These are phyloP conservation scores for Lepisosteus oculatus DNA, from an alignment of 2,113 vertebrate genomes.

Conservation along the genomic window DNA sequence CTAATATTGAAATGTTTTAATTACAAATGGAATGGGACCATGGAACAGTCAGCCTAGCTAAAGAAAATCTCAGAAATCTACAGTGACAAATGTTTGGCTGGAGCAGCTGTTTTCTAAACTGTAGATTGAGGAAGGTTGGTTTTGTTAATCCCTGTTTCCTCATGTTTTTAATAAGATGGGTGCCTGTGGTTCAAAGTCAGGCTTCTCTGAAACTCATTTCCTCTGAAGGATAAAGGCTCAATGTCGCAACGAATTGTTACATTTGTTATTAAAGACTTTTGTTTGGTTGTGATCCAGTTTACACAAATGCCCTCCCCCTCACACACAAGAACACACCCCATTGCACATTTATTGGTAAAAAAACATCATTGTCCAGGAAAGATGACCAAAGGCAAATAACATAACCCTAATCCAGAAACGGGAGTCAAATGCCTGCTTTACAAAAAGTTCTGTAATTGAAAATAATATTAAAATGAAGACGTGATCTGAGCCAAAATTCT, in stretches of 20 bases:
- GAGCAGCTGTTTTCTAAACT: slow-evolving; percentile 52
- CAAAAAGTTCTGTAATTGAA: slow-evolving; percentile 3
- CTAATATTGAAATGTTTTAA: not conserved
- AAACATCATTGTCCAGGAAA: slow-evolving; percentile 3
- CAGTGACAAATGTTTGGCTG: slow-evolving; percentile 73
- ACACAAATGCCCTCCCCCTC: slow-evolving; percentile 19
- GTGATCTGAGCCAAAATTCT: not conserved
- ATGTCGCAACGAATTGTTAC: slow-evolving; percentile 38
- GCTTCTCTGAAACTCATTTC: slow-evolving; percentile 47
- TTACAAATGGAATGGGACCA: not conserved
- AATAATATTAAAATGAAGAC: slow-evolving; percentile 4
- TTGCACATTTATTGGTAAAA: slow-evolving; percentile 4
- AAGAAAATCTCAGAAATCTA: slow-evolving; percentile 53
- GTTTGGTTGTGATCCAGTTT: slow-evolving; percentile 23
- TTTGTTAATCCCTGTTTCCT: slow-evolving; percentile 70
- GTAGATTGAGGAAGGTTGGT: slow-evolving; percentile 77
- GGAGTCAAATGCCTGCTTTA: slow-evolving; percentile 5
- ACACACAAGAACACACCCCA: not conserved
- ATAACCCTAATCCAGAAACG: slow-evolving; percentile 5
- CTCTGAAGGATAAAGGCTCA: slow-evolving; percentile 53
- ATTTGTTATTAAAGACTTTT: slow-evolving; percentile 20
- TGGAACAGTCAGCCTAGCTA: not conserved
- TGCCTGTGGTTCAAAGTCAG: slow-evolving; percentile 61
- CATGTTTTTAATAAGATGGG: slow-evolving; percentile 73
- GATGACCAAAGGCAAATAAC: not conserved